Base-by-base conservation (phyloP, 2,797 vertebrate species). In the Muscicapa comitata region DNA sequence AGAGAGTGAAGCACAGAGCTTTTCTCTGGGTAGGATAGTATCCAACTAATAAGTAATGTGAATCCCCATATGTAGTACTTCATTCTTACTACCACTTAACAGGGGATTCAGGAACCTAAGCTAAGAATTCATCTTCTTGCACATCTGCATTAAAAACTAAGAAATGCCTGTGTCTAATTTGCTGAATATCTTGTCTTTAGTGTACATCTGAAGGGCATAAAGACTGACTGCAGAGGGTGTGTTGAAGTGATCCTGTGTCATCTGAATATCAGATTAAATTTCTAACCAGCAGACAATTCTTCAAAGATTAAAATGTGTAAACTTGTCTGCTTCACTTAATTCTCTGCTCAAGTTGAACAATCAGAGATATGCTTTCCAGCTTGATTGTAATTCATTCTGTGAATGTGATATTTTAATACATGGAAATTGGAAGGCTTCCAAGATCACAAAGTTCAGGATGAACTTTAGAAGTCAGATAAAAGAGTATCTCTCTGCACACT, bases 391-490 rank as follows among this genome's bases (percentile, higher is more conserved):
- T 95, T 95, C 53, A 80, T 89, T 89, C 88, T 74, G 57, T 89
- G 86, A 74, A 77, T 95, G 66, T 88, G 77, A 17, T 83, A 79
- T 87, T 92, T 95, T 86, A 95, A 79, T 94, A 73, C n/a, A 55
- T 88, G 87, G 72, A 91, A 86, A 40, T 85, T 59, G 81, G 82
- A 96, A 91, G 63, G 63, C 85, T 93, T 86, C 84, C 92, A 93
- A 89, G 79, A 86, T 95, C 65, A 86, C 61, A 43, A 88, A 92
- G 93, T 95, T 84, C 77, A 81, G 80, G 65, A 51, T 92, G 88
- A 95, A 93, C 72, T 92, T 94, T 65, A 85, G 50, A 93, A 93
- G 88, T 92, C 82, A 90, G 88, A 96, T 89, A 94, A 90, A 86
- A 93, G 74, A 90, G 45, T 91, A 61, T 92, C 50, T 67, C 45